Evolutionary conservation across 2,113 vertebrate species (phyloP), one percentile per base, ranked within the genome.

Genomic region (Mugil cephalus): DNA sequence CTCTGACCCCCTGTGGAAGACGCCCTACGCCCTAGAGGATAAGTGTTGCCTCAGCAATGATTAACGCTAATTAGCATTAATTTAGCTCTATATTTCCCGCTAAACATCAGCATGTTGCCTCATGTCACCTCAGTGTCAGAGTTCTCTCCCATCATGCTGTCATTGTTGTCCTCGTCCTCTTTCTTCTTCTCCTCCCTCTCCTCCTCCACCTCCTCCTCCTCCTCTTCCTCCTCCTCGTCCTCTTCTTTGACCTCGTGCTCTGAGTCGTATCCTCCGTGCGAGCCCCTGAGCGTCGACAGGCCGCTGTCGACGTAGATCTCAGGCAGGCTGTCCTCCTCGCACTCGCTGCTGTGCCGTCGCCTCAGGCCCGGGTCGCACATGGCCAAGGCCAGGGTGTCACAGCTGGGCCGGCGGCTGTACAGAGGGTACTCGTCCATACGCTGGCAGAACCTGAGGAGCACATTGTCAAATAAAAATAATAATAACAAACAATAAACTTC

Each of bases 291-390:
- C 0, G 97, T 99, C 15, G 97, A 99, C 86, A 96, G 89, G 48
- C 98, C 98, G 15, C 98, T 99, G 93, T 99, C 98, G 60, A 96
- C 89, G 83, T 95, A 96, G 92, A 95, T 94, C 88, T 98, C 95
- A 0, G 96, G 93, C 58, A 98, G 92, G 66, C 96, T 98, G 91
- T 98, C 97, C 77, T 95, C 93, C 77, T 98, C 97, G 65, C 80
- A 96, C 83, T 93, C 97, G 10, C 85, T 92, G 90, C 91, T 90
- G 88, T 79, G 84, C 69, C 92, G 96, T 45, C 88, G 90, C 84
- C 89, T 94, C 84, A 95, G 94, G 93, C 96, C 94, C 0, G 98
- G 96, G 85, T 98, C 97, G 77, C 96, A 98, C 76, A 96, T 93
- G 11, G 97, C 96, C 93, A 99, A 87, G 4, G 95, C 96, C 91